Percentiles rank a stretch among this genome's conserved stretches.
Conservation (phyloP, 1,140 invertebrate species). For the Asobara japonica region DNA sequence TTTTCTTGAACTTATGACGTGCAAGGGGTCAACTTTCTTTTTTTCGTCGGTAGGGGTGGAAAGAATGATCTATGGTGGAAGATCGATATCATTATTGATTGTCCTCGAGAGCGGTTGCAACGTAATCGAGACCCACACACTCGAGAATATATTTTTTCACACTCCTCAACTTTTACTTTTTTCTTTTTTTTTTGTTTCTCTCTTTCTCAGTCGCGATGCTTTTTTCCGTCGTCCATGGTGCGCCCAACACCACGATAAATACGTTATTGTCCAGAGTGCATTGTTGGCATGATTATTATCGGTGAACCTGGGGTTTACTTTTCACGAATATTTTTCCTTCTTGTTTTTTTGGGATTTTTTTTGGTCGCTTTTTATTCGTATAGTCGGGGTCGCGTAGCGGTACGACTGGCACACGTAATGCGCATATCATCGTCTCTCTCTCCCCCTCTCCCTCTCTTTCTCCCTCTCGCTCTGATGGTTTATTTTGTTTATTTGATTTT, state of each 20-base stretch:
- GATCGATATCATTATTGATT: conserved; percentile 23
- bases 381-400: conserved; percentile 1
- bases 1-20: no score
- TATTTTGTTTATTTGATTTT: not conserved
- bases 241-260: conserved; percentile 13
- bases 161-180: not conserved
- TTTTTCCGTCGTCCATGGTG: not conserved
- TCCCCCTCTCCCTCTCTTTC: not conserved
- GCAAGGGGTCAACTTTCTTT: not conserved
- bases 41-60: conserved; percentile 9
- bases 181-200: not conserved
- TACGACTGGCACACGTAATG: not conserved
- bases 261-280: conserved; percentile 17
- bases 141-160: conserved; percentile 11
- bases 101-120: not conserved
- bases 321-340: not conserved
- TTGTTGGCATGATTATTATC: conserved; percentile 22
- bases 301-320: conserved; percentile 11
- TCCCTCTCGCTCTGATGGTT: no score
- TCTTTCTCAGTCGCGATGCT: not conserved
- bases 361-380: not conserved
- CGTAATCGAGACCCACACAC: conserved; percentile 19
- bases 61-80: conserved; percentile 15
- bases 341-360: not conserved
- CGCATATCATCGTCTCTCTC: not conserved